These are phyloP conservation scores for Acrocephalus arundinaceus DNA, from an alignment of 2,113 vertebrate genomes.

Conservation along the genomic window DNA sequence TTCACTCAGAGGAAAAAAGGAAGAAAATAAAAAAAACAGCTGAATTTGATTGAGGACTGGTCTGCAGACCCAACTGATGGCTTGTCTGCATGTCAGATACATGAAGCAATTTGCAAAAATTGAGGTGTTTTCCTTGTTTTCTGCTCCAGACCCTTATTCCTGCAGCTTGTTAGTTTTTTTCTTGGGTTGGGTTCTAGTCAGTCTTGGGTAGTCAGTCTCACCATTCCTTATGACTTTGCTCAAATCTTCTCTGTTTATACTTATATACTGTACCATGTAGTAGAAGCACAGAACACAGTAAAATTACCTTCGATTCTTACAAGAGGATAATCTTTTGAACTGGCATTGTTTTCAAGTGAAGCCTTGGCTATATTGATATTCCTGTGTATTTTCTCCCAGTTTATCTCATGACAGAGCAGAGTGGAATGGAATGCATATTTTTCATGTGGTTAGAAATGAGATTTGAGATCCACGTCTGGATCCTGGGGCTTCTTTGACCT, in stretches of 20 bases:
- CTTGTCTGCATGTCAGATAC: background rate
- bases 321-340: background rate
- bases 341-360: background rate
- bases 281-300: background rate
- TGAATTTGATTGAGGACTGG: background rate
- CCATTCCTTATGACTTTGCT: background rate
- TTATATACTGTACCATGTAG: background rate
- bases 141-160: background rate
- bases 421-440: background rate
- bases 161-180: background rate
- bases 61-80: background rate
- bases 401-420: background rate
- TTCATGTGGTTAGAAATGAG: background rate
- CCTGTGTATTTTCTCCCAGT: background rate
- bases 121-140: background rate
- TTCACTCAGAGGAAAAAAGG: background rate
- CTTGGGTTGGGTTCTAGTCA: background rate
- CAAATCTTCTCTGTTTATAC: background rate
- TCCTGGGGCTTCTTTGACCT: background rate
- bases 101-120: background rate
- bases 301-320: background rate
- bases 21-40: fast-evolving
- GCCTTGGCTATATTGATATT: background rate
- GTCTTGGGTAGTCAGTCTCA: background rate
- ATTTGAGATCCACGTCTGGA: background rate